These are phyloP conservation scores for Gadus macrocephalus DNA, from an alignment of 2,113 vertebrate genomes.

Conservation along the genomic window DNA sequence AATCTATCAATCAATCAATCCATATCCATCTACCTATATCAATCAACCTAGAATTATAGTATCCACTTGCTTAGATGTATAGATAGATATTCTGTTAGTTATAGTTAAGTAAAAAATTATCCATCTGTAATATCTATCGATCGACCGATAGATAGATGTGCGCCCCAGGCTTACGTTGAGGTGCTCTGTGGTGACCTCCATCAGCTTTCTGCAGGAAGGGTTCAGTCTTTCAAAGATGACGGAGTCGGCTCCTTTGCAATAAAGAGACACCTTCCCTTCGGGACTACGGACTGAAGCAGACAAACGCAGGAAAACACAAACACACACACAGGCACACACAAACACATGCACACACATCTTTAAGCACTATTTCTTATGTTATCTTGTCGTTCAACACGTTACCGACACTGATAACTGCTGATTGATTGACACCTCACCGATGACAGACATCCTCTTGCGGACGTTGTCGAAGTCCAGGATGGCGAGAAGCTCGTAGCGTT, in stretches of 20 bases:
- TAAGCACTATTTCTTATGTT: too few species aligned
- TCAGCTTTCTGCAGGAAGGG: conserved; percentile 76
- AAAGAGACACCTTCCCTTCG: conserved; percentile 80
- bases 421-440: conserved; percentile 69
- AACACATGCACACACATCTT: background rate
- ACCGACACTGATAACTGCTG: too few species aligned
- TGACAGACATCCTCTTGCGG: conserved; percentile 96
- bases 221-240: conserved; percentile 85
- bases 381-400: background rate
- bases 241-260: conserved; percentile 96
- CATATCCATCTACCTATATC: too few species aligned
- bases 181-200: conserved; percentile 86
- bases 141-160: background rate
- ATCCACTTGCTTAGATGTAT: too few species aligned
- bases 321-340: background rate
- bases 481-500: conserved; percentile 81
- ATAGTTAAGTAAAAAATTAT: too few species aligned
- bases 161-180: conserved; percentile 79
- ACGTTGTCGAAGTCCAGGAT: conserved; percentile 94
- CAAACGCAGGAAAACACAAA: background rate
- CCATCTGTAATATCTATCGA: too few species aligned
- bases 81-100: too few species aligned
- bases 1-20: too few species aligned
- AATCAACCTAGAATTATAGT: too few species aligned
- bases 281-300: conserved; percentile 79